phyloP scores from a whole-genome alignment of 2,113 vertebrate genomes.

The Protobothrops flavoviridis region DNA sequence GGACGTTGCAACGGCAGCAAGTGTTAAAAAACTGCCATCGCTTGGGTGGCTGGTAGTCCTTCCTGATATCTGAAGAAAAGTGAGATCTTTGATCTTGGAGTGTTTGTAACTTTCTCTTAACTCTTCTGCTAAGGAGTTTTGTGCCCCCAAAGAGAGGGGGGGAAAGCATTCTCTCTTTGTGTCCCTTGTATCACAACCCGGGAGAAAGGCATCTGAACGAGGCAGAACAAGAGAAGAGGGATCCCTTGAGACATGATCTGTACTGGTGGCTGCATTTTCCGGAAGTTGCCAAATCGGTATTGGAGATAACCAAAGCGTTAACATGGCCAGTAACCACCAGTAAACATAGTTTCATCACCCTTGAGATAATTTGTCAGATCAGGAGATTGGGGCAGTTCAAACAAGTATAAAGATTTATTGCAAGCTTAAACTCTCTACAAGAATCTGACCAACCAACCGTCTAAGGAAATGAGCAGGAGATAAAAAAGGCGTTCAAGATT shows the following conservation, averaged over 20 bases:
- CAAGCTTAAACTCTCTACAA: not conserved
- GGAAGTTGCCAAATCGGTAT: not conserved
- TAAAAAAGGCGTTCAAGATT: not conserved
- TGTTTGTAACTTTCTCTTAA: not conserved
- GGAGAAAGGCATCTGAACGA: not conserved
- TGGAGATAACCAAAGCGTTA: not conserved
- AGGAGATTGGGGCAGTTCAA: not conserved
- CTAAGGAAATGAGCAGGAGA: not conserved
- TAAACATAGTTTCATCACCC: not conserved
- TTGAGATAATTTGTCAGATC: not conserved
- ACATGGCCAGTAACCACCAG: not conserved
- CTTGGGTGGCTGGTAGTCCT: not conserved
- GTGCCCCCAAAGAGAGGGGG: not conserved
- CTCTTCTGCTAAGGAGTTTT: not conserved
- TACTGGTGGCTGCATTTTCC: not conserved
- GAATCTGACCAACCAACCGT: not conserved
- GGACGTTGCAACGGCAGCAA: not conserved
- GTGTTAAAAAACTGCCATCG: not conserved
- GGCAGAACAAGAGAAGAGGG: not conserved
- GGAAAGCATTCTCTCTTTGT: not conserved
- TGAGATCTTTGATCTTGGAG: not conserved
- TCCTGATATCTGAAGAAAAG: not conserved
- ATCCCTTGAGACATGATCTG: not conserved
- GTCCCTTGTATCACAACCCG: too few species aligned
- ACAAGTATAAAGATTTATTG: not conserved